phyloP scores from a whole-genome alignment of 2,888 invertebrate species.

The Muschampia staudingeri region DNA sequence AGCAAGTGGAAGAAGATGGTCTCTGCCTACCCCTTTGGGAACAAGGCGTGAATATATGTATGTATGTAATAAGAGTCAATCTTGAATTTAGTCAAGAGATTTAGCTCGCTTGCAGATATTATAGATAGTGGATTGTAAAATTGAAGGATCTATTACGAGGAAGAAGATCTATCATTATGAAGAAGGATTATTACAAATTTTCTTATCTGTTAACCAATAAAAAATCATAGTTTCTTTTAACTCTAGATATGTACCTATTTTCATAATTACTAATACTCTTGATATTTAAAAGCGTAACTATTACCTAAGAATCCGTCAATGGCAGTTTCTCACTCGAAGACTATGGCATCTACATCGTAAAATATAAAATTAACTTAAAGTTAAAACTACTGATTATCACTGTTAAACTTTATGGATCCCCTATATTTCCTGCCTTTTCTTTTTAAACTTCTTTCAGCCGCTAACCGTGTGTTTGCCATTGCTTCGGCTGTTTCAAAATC shows the following conservation, averaged over 20 bases:
- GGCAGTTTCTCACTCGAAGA: constrained; percentile 29
- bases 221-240: too few species aligned
- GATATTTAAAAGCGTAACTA: background rate
- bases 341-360: constrained; percentile 25
- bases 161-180: too few species aligned
- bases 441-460: constrained; percentile 79
- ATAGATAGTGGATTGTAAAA: too few species aligned
- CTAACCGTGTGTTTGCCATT: constrained; percentile 72
- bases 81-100: too few species aligned
- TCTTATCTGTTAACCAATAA: too few species aligned
- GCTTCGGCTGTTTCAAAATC: constrained; percentile 36
- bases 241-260: background rate
- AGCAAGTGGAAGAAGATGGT: too few species aligned
- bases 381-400: constrained; percentile 71
- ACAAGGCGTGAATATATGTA: too few species aligned
- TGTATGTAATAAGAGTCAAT: too few species aligned
- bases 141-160: too few species aligned
- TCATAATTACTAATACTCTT: background rate
- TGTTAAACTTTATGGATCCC: constrained; percentile 79
- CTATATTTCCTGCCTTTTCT: constrained; percentile 75
- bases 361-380: constrained; percentile 1
- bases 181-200: too few species aligned
- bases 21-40: too few species aligned
- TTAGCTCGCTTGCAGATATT: too few species aligned
- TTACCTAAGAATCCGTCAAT: background rate